Evolutionary conservation across 1,140 invertebrate genomes (phyloP), one percentile per base, ranked within the genome.

Genomic region (Drosophila pallidifrons): DNA sequence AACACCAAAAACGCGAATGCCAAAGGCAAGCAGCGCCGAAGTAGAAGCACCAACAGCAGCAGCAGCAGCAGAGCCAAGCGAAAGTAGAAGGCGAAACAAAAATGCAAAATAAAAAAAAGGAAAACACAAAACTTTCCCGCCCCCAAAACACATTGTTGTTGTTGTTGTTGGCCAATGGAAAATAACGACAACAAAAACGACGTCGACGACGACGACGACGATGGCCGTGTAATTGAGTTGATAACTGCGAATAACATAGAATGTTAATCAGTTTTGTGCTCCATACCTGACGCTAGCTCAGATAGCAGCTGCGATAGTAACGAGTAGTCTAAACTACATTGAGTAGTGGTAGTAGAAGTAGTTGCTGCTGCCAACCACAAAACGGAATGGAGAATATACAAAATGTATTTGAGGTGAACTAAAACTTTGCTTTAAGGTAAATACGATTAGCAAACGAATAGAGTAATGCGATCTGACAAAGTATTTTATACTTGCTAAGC

Each of bases 211-310:
- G 35, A 61, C 46, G 35, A 43, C 41, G 41, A 70, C 47, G 49
- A 59, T 54, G 20, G 41, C 30, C 32, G 66, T 74, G 65, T 57
- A 70, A 68, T 74, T 74, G 71, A 74, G 65, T 74, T 60, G 66
- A 70, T 70, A 74, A 68, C 66, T 55, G 47, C 65, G 54, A 43
- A 59, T 51, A 46, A 49, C 55, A 49, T 15, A 54, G 43, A 69
- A 74, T 69, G 49, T 45, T 70, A 61, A 74, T 49, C 71, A 69
- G 66, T 61, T 70, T 16, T 54, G 16, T 43, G 41, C 45, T 35
- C 15, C 11, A 10, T 13, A 35, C 59, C 30, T 11, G 46, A 1
- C 30, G 11, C 5, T 1, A 13, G 11, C 5, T 5, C 41, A 6
- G 41, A 43, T 43, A 43, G 11, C 41, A 35, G 28, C 51, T 15